Percentiles rank a stretch among this genome's conserved stretches.
These are phyloP conservation scores for Thymelicus sylvestris DNA, from an alignment of 2,888 invertebrate species.

Conservation along the genomic window DNA sequence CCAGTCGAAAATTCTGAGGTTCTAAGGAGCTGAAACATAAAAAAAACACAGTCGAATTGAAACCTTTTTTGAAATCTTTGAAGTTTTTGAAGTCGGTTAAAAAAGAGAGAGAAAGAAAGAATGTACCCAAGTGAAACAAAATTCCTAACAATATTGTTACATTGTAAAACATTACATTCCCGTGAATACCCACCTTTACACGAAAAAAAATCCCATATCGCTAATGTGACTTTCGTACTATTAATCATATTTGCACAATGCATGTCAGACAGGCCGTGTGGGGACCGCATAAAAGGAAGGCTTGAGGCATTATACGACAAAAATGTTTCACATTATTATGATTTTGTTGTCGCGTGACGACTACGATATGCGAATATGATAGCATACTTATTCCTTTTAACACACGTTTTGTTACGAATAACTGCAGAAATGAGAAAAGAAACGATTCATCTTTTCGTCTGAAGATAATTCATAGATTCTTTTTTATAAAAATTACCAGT, in stretches of 20 bases:
- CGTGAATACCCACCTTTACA: constrained; percentile 24
- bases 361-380: constrained; percentile 10
- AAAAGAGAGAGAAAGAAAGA: background rate
- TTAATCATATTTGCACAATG: constrained; percentile 81
- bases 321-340: constrained; percentile 64
- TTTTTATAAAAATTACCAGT: too few species aligned
- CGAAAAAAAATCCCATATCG: constrained; percentile 65
- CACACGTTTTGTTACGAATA: background rate
- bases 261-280: constrained; percentile 58
- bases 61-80: too few species aligned
- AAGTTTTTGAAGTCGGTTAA: too few species aligned
- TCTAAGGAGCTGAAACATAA: too few species aligned
- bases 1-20: too few species aligned
- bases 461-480: too few species aligned
- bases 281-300: constrained; percentile 68
- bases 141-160: background rate
- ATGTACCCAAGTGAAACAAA: background rate
- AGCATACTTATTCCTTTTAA: constrained; percentile 6
- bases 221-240: constrained; percentile 66
- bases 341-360: constrained; percentile 34
- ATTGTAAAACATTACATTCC: background rate
- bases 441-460: too few species aligned
- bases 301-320: constrained; percentile 68
- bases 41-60: too few species aligned
- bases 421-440: too few species aligned